Percentiles rank a stretch among this genome's conserved stretches.
These are phyloP conservation scores for Apis florea DNA, from an alignment of 1,140 invertebrate species.

Conservation along the genomic window DNA sequence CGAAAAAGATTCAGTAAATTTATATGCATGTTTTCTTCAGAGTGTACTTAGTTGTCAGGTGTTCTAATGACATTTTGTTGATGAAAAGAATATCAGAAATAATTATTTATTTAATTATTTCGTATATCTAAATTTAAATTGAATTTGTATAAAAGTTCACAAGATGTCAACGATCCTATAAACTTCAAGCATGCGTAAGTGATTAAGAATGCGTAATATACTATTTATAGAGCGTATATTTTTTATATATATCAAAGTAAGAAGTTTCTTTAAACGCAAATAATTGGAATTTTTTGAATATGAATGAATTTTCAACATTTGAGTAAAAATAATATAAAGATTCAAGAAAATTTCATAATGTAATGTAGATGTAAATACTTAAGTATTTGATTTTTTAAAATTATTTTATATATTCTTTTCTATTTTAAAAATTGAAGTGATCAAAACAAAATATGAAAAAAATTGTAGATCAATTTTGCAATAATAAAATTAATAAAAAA, in stretches of 20 bases:
- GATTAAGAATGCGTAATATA: conserved; percentile 24
- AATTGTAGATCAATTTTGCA: too few relatives aligned
- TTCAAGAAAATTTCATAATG: too few relatives aligned
- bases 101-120: not conserved
- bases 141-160: not conserved
- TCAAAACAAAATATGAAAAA: too few relatives aligned
- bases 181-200: not conserved
- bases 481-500: too few relatives aligned
- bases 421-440: too few relatives aligned
- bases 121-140: not conserved
- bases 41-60: not conserved
- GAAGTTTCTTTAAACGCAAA: not conserved
- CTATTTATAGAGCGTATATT: conserved; percentile 40
- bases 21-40: not conserved
- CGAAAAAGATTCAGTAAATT: not conserved
- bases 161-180: conserved; percentile 14
- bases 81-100: not conserved
- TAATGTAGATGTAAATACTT: too few relatives aligned
- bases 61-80: not conserved
- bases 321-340: too few relatives aligned
- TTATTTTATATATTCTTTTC: too few relatives aligned
- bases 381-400: too few relatives aligned
- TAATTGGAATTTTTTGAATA: too few relatives aligned
- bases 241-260: conserved; percentile 14
- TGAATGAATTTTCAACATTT: too few relatives aligned